These are phyloP conservation scores for Pocillopora damicornis DNA, from an alignment of 64 coral and sea anemone genomes.

Conservation along the genomic window DNA sequence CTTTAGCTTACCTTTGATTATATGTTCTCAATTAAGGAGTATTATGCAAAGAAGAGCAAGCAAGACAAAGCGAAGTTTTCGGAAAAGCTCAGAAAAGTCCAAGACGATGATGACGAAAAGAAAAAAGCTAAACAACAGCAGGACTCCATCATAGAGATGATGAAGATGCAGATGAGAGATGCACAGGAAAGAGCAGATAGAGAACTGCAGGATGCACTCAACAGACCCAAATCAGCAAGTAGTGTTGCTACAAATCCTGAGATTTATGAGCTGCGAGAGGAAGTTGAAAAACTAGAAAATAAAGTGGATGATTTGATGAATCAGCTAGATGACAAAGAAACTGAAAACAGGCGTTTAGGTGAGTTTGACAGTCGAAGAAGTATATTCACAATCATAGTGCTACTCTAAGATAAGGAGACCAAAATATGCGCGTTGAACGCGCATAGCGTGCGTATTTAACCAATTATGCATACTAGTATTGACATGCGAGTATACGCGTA, in stretches of 20 bases:
- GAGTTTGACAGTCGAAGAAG: background rate
- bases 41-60: slow-evolving; percentile 71
- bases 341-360: slow-evolving; percentile 86
- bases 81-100: slow-evolving; percentile 75
- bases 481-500: no score
- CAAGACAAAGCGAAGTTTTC: slow-evolving; percentile 56
- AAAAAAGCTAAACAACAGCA: slow-evolving; percentile 77
- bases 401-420: no score
- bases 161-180: slow-evolving; percentile 96
- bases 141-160: slow-evolving; percentile 85
- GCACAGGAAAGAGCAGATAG: slow-evolving; percentile 71
- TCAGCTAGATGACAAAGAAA: slow-evolving; percentile 86
- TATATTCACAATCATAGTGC: background rate
- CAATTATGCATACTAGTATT: no score
- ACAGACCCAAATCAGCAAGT: slow-evolving; percentile 60
- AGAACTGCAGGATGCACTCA: slow-evolving; percentile 74
- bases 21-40: slow-evolving; percentile 6
- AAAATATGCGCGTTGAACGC: no score
- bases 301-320: slow-evolving; percentile 79
- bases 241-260: slow-evolving; percentile 68
- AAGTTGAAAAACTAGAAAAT: slow-evolving; percentile 66
- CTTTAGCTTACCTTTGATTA: no score
- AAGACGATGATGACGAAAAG: slow-evolving; percentile 58
- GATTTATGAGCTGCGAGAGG: slow-evolving; percentile 72
- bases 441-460: no score